Evolutionary conservation across 2,797 vertebrate species (phyloP), one percentile per base, ranked within the genome.

Genomic region (Eremophila alpestris): DNA sequence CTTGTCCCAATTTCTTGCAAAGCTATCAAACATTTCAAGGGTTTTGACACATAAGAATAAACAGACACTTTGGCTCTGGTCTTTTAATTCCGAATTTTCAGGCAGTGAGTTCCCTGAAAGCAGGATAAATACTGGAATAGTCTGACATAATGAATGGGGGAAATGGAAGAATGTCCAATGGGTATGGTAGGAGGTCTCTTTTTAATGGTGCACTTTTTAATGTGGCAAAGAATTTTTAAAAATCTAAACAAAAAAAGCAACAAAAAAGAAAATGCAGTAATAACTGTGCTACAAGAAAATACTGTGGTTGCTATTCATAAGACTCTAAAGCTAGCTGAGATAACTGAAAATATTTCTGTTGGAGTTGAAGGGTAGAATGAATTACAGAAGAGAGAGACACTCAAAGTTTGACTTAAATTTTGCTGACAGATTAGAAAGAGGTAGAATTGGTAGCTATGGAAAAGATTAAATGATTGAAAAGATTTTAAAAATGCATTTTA

Each of bases 401-500:
- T 43, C 41, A 21, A 87, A 94, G 38, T 68, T 75, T 75, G 71
- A 58, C 49, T 85, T 71, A 93, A 67, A 74, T 87, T 92, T 91
- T 93, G 68, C 54, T 51, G 40, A 34, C n/a, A 83, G 69, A 84
- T 89, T 92, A 68, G 74, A 79, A 90, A 78, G 46, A 83, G n/a
- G 30, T 30, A 74, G 77, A 68, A 83, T 63, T 81, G 32, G 40
- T 80, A 83, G 69, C 51, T 80, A 59, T 54, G 36, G 45, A 87
- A 86, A 89, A 92, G 54, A 92, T 38, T 13, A 83, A 94, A 92
- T 49, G 11, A 83, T 79, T 76, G 40, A 89, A 86, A 92, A 58
- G 2, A 73, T 56, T 69, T 73, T 5, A 6, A 77, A 92, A 91
- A 69, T 63, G 38, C 16, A 40, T 93, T 93, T 92, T 70, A 93